Percentiles rank a stretch among this genome's conserved stretches.
Conservation (phyloP, 2,797 vertebrate genomes). For the Silurus lanzhouensis region DNA sequence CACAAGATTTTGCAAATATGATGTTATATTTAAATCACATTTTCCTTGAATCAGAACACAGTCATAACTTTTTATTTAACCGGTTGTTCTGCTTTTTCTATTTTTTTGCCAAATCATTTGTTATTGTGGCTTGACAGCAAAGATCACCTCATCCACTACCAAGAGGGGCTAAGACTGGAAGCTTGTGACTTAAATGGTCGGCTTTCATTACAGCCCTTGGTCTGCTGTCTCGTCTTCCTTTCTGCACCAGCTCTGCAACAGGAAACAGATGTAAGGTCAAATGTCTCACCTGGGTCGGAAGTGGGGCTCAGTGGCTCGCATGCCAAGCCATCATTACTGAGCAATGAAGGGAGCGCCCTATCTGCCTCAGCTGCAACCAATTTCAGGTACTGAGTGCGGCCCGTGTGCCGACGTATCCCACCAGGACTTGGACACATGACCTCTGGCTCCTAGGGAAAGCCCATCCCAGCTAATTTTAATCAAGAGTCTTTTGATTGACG, state of each 20-base stretch:
- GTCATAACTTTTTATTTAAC: neutral
- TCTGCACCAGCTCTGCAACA: conserved; percentile 59
- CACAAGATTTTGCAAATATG: neutral
- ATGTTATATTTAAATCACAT: neutral
- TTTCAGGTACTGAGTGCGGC: conserved; percentile 73
- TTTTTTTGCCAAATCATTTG: conserved; percentile 11
- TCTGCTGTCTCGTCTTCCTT: conserved; percentile 6
- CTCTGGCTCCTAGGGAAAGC: conserved; percentile 49
- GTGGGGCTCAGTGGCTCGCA: conserved; percentile 74
- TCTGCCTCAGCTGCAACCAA: conserved; percentile 78
- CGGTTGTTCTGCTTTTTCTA: neutral
- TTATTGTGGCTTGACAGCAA: conserved; percentile 5
- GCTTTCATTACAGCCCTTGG: conserved; percentile 40
- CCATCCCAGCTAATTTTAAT: conserved; percentile 67
- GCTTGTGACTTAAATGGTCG: conserved; percentile 44
- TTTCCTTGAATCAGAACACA: neutral
- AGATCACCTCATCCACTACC: conserved; percentile 15
- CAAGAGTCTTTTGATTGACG: conserved; percentile 64
- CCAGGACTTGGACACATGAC: conserved; percentile 44
- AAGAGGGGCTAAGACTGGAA: neutral
- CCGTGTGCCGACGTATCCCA: conserved; percentile 54
- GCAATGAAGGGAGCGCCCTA: conserved; percentile 55
- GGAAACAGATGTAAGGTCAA: conserved; percentile 84
- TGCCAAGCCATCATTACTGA: conserved; percentile 75
- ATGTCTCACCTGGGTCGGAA: conserved; percentile 83